Percentiles rank a stretch among this genome's conserved stretches.
These are phyloP conservation scores for Antheraea mylitta DNA, from an alignment of 1,140 invertebrate genomes.

Conservation along the genomic window DNA sequence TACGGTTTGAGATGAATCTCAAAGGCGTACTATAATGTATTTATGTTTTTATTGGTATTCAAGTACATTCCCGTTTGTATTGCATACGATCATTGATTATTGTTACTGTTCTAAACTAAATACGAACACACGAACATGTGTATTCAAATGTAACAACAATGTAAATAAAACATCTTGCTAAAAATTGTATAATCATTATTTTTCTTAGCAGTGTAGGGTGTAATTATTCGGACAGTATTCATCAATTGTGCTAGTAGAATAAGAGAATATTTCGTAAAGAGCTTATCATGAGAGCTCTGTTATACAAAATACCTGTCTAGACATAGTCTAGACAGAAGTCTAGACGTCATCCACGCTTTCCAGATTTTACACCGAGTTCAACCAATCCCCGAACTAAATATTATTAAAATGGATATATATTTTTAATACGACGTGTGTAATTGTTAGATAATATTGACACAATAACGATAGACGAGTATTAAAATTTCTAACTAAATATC, in stretches of 20 bases:
- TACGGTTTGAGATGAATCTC: slow-evolving; percentile 46
- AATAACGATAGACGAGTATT: slow-evolving; percentile 1
- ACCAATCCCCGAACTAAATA: slow-evolving; percentile 15
- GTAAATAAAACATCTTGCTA: not conserved
- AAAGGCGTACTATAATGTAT: slow-evolving; percentile 21
- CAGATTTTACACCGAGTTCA: slow-evolving; percentile 49
- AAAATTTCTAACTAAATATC: not conserved
- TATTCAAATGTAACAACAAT: not conserved
- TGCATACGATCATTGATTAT: not conserved
- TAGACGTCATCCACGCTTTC: slow-evolving; percentile 67
- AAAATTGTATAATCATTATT: not conserved
- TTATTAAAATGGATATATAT: slow-evolving; percentile 16
- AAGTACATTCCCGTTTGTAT: not conserved
- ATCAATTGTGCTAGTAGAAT: slow-evolving; percentile 17
- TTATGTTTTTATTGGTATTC: not conserved
- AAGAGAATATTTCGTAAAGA: slow-evolving; percentile 43
- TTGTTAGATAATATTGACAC: not conserved
- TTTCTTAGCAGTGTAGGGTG: not conserved
- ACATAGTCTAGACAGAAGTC: slow-evolving; percentile 70
- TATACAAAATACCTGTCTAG: slow-evolving; percentile 74
- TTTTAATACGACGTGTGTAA: slow-evolving; percentile 2
- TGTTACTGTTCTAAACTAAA: not conserved
- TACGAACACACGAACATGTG: not conserved
- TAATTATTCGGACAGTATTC: not conserved
- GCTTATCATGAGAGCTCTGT: slow-evolving; percentile 56